Evolutionary conservation across 2,113 vertebrate genomes (phyloP), one percentile per base, ranked within the genome.

Genomic region (Toxotes chatareus): DNA sequence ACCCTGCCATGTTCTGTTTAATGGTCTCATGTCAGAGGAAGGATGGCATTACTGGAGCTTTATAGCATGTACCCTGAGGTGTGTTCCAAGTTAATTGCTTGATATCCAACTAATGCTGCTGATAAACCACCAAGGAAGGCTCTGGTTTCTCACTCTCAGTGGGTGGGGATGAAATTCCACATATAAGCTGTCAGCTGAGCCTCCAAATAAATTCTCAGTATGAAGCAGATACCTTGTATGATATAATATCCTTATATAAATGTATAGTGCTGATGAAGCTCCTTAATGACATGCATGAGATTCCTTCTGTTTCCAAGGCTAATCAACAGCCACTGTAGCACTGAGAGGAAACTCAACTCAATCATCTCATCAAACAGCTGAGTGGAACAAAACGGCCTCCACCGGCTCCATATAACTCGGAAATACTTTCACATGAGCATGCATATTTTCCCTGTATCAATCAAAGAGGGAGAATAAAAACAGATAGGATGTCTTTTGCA

Each of bases 371-470:
- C 65, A 55, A 78, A 79, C 31, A 79, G 71, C 65, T 61, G 70
- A 81, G 73, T 38, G 44, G 46, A 49, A 74, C 57, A 72, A 76
- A 75, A 84, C 14, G 12, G 51, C n/a, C 71, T 38, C 67, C 14
- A 65, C 4, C 1, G 40, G 73, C 71, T 84, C 66, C 51, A 55
- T 46, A 57, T 76, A 77, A 81, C 62, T 87, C n/a, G 53, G 64
- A 73, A 84, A 79, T 40, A 73, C 86, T 68, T 82, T 82, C 44
- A 83, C 67, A 85, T 77, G 72, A 86, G 78, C 66, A 82, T 86
- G 85, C 87, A 86, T 79, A 88, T 84, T 85, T 80, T 65, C 40
- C 4, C 63, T 31, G n/a, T 64, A 91, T 87, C 7, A 81, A 87
- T 87, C 55, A 79, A 27, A 69, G 63, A 68, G 79, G 31, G 42